Evolutionary conservation across 2,113 vertebrate species (phyloP), one percentile per base, ranked within the genome.

Genomic region (Polypterus bichir): DNA sequence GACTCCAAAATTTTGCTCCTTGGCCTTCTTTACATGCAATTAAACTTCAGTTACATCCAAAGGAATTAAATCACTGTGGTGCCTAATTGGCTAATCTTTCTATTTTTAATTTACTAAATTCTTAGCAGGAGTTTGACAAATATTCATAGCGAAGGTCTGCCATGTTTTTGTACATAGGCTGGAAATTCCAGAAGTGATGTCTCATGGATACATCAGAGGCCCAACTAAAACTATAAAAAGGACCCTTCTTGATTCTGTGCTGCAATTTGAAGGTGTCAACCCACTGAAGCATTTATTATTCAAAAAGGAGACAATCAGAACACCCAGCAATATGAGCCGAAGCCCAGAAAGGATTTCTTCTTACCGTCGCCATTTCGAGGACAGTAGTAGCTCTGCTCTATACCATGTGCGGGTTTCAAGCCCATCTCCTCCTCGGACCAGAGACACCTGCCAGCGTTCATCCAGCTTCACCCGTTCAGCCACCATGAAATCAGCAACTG

Each of bases 301-400:
- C 44, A 47, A 47, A 10, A 9, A 60, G 59, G 10, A 11, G 49
- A 59, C 47, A 47, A 64, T 6, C 61, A 51, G 5, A 55, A 44
- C 48, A 6, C 49, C 61, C 8, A 6, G 64, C 66, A 77, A 2
- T 62, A 87, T 84, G 86, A 81, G 84, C 53, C 66, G 58, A 73
- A 85, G 83, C 73, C 78, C 74, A 1, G 84, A 84, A 46, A 82
- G 82, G 64, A 83, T 86, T 60, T 88, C 83, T 0, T 86, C 83
- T n/a, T 85, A 87, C 61, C 76, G 79, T 53, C 77, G 81, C 10
- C 82, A 81, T 71, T 88, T 88, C 59, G 81, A 85, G 73, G 82
- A 81, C 63, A 76, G 68, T 68, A 27, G 46, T 47, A 60, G 63
- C 44, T 69, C 67, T 69, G 72, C 64, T 5, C 69, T 69, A 68